Base-by-base conservation (phyloP, 1,140 invertebrate genomes). In the Nylanderia fulva region DNA sequence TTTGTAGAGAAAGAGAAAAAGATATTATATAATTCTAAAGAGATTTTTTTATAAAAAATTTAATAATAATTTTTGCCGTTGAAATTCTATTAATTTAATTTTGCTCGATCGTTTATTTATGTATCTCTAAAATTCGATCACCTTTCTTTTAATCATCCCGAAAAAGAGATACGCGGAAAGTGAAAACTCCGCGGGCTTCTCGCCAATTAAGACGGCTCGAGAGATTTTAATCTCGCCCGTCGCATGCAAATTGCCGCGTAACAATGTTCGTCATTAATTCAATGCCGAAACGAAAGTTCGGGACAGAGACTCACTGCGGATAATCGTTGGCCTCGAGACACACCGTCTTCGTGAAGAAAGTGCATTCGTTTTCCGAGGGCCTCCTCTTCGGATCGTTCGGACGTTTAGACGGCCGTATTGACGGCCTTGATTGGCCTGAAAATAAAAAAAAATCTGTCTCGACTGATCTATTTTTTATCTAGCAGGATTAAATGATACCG, bases 311-410 rank as follows among this genome's bases (percentile, higher is more conserved):
- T 96, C 95, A 98, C 97, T 96, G 96, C 64, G 97, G 97, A 94
- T 98, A 98, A 92, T 98, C 96, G 13, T 96, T 95, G 61, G 96
- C 96, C 86, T 97, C 96, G 42, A 98, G 94, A 93, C 97, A 98
- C 84, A 98, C 95, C 6, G 96, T 96, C 90, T 96, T 96, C 0
- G 97, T 96, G 91, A 98, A 98, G 72, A 97, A 95, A 86, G 97
- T 97, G 89, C 97, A 98, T 77, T 96, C 95, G 58, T 93, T 93
- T 24, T 88, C 91, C 13, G 92, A 92, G 11, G 93, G 91, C 71
- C 85, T 90, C 66, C 88, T 87, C 79, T 90, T 89, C 76, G 88
- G 48, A 13, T 93, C 88, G 82, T 85, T 91, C 64, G 88, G 89
- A 5, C 86, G 69, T 36, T 86, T 88, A 11, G 90, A 61, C 60